Percentiles rank a stretch among this genome's conserved stretches.
These are phyloP conservation scores for Rana temporaria DNA, from an alignment of 2,113 vertebrate species.

Conservation along the genomic window DNA sequence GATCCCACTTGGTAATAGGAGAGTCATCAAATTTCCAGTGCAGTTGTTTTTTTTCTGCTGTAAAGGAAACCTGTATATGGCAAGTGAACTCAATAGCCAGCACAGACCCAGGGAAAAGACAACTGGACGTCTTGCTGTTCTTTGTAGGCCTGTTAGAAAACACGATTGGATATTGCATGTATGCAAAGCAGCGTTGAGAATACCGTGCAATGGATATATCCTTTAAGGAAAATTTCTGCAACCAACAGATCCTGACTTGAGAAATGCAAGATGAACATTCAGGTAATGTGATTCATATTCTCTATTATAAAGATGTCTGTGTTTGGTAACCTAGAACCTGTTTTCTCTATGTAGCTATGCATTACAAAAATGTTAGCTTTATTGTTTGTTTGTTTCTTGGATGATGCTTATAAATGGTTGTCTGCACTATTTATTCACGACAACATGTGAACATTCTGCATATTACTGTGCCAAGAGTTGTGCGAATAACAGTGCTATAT, in stretches of 20 bases:
- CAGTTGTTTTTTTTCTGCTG: constrained; percentile 32
- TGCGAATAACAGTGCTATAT: background rate
- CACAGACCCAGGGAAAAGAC: constrained; percentile 9
- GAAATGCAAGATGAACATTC: background rate
- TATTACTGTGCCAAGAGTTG: background rate
- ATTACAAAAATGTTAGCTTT: background rate
- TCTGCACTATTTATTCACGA: background rate
- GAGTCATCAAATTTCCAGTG: constrained; percentile 52
- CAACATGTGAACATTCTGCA: background rate
- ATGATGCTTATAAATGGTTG: background rate
- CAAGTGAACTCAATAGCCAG: constrained; percentile 19
- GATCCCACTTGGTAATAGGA: constrained; percentile 32
- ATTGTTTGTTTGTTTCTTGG: background rate
- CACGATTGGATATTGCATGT: constrained; percentile 36
- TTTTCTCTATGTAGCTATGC: background rate
- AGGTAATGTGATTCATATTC: constrained; percentile 35
- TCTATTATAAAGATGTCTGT: too few species aligned
- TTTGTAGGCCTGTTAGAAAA: constrained; percentile 43
- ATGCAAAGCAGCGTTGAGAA: constrained; percentile 16
- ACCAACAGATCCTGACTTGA: background rate
- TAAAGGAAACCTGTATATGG: constrained; percentile 20
- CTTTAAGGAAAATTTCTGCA: background rate
- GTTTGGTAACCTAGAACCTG: background rate
- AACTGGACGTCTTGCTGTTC: constrained; percentile 31
- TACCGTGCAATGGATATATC: background rate